phyloP scores from a whole-genome alignment of 30 jellyfish, hydroid and myxozoan species.

The Turritopsis rubra region DNA sequence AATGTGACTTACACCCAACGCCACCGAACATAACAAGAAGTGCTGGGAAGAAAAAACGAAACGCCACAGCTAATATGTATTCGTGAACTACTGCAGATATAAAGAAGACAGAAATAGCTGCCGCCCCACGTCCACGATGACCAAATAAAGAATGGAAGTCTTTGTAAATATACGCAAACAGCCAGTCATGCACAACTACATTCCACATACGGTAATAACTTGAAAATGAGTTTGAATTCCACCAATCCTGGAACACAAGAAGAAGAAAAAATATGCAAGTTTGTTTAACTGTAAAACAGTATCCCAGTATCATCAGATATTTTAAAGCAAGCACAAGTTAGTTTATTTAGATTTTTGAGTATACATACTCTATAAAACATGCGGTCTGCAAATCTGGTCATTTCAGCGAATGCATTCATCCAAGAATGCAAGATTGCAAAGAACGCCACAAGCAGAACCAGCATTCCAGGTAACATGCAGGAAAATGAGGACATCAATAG shows the following conservation, averaged over 20 bases:
- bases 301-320: too few species aligned
- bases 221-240: slow-evolving; percentile 80
- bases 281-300: too few species aligned
- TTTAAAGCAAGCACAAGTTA: too few species aligned
- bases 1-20: slow-evolving; percentile 65
- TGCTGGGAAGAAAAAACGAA: slow-evolving; percentile 82
- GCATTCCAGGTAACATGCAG: slow-evolving; percentile 88
- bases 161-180: slow-evolving; percentile 69
- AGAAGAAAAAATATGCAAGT: too few species aligned
- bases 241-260: slow-evolving; percentile 71
- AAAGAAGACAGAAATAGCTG: slow-evolving; percentile 52
- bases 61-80: slow-evolving; percentile 69
- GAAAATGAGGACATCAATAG: slow-evolving; percentile 65
- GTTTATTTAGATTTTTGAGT: not conserved
- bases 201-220: slow-evolving; percentile 91
- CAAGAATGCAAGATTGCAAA: slow-evolving; percentile 86
- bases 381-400: slow-evolving; percentile 92
- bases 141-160: slow-evolving; percentile 55
- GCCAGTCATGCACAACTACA: slow-evolving; percentile 94
- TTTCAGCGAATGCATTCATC: slow-evolving; percentile 92
- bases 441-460: slow-evolving; percentile 72
- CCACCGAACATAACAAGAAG: slow-evolving; percentile 83
- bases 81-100: slow-evolving; percentile 84
- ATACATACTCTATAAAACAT: slow-evolving; percentile 83
- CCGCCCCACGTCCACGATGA: slow-evolving; percentile 45